Evolutionary conservation across 2,888 invertebrate species (phyloP), one percentile per base, ranked within the genome.

Genomic region (Leptinotarsa haldemani): DNA sequence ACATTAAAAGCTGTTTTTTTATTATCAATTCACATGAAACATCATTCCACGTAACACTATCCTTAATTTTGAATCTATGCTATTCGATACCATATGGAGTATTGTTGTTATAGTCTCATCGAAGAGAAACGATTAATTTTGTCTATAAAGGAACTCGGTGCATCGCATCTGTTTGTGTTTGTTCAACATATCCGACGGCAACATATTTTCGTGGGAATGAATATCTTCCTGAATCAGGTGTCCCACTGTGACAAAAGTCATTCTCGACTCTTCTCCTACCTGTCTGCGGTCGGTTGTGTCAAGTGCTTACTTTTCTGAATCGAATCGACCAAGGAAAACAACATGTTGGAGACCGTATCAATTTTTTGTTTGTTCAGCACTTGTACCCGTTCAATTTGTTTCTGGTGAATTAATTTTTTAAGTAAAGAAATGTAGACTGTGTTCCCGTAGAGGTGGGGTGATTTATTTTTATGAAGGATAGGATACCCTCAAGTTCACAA

Each of bases 151-250:
- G 30, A 68, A 40, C 40, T 40, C 61, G 1, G 52, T 67, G 20
- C 63, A 56, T 48, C 53, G 65, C 64, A 64, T 65, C 53, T 72
- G 40, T 63, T 48, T 50, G 50, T 72, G 71, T 71, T 71, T 70
- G 70, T 58, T 63, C 65, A 74, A 71, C 68, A 65, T 74, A 71
- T 72, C 69, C 74, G 56, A 65, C 53, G 66, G 69, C 46, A 46
- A 25, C 48, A 71, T 65, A 66, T 74, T 80, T 79, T 76, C 78
- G 78, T 79, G 79, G 75, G 78, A 81, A 79, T 77, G 75, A 69
- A 77, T 76, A 74, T 72, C 74, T 66, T 50, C 30, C 61, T 18
- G 67, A 77, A 76, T 76, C 74, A 74, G 77, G 76, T 76, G 77
- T 71, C 78, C 78, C 73, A 78, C 78, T 79, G 78, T 76, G 78